Percentiles rank a stretch among this genome's conserved stretches.
Conservation (phyloP, 2,888 invertebrate genomes). For the Seira ritae region DNA sequence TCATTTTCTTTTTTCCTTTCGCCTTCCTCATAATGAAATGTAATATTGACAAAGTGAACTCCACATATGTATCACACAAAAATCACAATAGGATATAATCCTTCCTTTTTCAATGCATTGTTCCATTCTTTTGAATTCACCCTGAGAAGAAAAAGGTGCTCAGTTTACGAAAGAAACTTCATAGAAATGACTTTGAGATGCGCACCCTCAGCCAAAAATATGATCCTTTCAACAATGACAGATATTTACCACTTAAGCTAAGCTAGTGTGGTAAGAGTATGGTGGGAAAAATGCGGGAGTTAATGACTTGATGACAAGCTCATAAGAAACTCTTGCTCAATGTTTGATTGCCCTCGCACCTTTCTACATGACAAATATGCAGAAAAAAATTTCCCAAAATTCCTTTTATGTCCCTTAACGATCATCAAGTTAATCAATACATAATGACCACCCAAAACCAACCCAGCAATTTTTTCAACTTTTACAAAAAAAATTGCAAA, state of each 20-base stretch:
- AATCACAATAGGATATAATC: slow-evolving; percentile 34
- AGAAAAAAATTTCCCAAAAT: slow-evolving; percentile 27
- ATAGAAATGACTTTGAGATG: no score
- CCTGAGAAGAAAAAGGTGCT: slow-evolving; percentile 28
- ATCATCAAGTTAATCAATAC: slow-evolving; percentile 52
- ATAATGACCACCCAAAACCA: slow-evolving; percentile 55
- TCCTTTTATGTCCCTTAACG: slow-evolving; percentile 51
- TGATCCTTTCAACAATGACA: no score
- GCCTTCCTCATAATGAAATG: neutral
- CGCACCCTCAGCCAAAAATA: neutral
- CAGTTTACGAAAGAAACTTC: neutral
- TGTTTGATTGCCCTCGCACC: neutral
- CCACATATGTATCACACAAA: no score
- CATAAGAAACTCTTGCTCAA: slow-evolving; percentile 20
- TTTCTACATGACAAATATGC: neutral
- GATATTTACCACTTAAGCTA: neutral
- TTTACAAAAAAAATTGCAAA: slow-evolving; percentile 23
- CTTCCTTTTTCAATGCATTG: slow-evolving; percentile 36
- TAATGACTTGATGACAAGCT: slow-evolving; percentile 57
- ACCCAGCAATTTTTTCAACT: neutral
- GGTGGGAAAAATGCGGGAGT: slow-evolving; percentile 5
- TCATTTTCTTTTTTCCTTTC: no score
- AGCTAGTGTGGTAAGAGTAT: no score
- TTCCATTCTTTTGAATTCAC: neutral
- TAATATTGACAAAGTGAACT: slow-evolving; percentile 42